These are phyloP conservation scores for Conger conger DNA, from an alignment of 2,113 vertebrate genomes.

Conservation along the genomic window DNA sequence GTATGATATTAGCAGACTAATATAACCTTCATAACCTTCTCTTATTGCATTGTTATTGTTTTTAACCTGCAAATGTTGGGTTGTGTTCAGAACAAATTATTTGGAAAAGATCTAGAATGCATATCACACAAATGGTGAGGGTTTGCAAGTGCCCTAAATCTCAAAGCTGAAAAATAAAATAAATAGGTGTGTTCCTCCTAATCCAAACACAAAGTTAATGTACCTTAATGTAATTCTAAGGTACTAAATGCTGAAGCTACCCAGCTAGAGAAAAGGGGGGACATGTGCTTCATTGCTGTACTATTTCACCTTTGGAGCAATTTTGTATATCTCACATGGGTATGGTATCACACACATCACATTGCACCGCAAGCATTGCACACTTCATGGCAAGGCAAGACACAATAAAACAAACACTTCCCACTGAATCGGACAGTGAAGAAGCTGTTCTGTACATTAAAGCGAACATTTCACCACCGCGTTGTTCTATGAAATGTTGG, in stretches of 20 bases:
- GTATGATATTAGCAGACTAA: too few species aligned
- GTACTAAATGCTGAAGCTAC: background rate
- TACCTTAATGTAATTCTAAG: background rate
- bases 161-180: too few species aligned
- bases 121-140: too few species aligned
- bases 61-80: too few species aligned
- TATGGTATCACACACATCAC: background rate
- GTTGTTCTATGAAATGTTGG: constrained; percentile 53
- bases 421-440: background rate
- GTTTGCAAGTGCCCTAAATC: too few species aligned
- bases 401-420: background rate
- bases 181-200: too few species aligned
- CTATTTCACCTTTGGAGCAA: background rate
- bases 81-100: too few species aligned
- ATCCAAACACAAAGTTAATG: too few species aligned
- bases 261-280: background rate
- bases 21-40: too few species aligned
- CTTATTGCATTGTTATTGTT: too few species aligned
- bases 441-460: background rate
- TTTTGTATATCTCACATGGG: background rate
- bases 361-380: background rate
- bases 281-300: background rate
- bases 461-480: constrained; percentile 24
- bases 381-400: background rate
- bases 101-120: too few species aligned